A percentile compares a stretch with the other conserved stretches of the same genome.
Evolutionary conservation across 2,797 vertebrate species (phyloP).

Genomic region (Ara ararauna): DNA sequence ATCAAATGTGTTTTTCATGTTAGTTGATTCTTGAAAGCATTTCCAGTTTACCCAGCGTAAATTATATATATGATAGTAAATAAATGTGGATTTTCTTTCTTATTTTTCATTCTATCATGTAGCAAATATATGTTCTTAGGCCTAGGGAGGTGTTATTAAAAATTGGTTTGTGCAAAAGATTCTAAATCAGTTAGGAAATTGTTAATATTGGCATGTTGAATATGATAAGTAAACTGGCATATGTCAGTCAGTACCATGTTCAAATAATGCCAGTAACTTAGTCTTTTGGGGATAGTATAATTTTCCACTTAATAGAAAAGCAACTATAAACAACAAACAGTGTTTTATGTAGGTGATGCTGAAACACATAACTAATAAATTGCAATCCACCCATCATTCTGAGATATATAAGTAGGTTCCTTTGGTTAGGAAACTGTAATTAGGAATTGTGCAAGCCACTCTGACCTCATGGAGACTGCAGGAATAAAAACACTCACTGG

Average conservation of each 20-base stretch:
- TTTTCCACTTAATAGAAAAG: slow-evolving; percentile 51
- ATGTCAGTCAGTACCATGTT: slow-evolving; percentile 39
- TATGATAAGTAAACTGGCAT: slow-evolving; percentile 67
- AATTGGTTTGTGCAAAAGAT: slow-evolving; percentile 5
- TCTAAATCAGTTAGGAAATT: slow-evolving; percentile 14
- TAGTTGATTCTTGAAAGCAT: slow-evolving; percentile 36
- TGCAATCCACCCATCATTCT: slow-evolving; percentile 33
- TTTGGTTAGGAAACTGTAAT: slow-evolving; percentile 10
- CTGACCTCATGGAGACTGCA: neutral
- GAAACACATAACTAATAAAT: slow-evolving; percentile 70
- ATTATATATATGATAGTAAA: slow-evolving; percentile 28
- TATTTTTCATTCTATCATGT: neutral
- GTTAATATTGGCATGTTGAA: slow-evolving; percentile 21
- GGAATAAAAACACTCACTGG: neutral
- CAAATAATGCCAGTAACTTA: slow-evolving; percentile 42
- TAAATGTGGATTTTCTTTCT: neutral
- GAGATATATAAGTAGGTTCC: neutral
- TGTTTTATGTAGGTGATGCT: slow-evolving; percentile 47
- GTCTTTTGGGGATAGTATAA: slow-evolving; percentile 43
- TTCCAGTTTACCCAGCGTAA: slow-evolving; percentile 26
- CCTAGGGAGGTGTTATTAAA: slow-evolving; percentile 17
- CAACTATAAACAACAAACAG: slow-evolving; percentile 63
- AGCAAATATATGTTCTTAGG: neutral
- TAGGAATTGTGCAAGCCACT: neutral
- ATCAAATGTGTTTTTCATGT: slow-evolving; percentile 43